Conservation (phyloP, 2,797 vertebrate genomes). For the Adrianichthys oophorus region DNA sequence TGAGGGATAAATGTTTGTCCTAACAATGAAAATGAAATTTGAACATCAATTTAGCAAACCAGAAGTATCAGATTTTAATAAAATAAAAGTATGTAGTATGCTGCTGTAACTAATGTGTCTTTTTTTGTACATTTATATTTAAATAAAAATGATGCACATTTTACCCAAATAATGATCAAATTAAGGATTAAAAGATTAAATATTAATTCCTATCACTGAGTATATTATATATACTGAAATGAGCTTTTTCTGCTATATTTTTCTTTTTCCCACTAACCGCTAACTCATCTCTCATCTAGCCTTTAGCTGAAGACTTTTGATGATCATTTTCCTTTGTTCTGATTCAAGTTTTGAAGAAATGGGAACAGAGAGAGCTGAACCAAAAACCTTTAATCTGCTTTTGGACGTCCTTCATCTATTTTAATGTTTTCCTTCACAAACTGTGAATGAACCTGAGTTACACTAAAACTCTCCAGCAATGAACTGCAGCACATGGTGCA, state of each 20-base stretch:
- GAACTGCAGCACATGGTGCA: constrained; percentile 9
- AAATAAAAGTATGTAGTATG: background rate
- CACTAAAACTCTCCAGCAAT: background rate
- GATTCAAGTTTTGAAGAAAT: constrained; percentile 46
- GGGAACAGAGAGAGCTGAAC: constrained; percentile 30
- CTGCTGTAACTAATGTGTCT: background rate
- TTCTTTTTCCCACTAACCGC: constrained; percentile 15
- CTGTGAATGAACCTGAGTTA: constrained; percentile 23
- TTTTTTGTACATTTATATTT: background rate
- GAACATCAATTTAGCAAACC: constrained; percentile 13
- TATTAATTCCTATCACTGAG: background rate
- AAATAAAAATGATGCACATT: constrained; percentile 6
- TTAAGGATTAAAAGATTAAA: constrained; percentile 1
- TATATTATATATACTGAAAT: no score
- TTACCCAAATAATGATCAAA: constrained; percentile 14
- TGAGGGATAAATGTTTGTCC: background rate
- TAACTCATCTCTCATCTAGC: constrained; percentile 18
- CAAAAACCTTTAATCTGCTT: constrained; percentile 34
- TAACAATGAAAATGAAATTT: constrained; percentile 1
- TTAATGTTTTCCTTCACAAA: constrained; percentile 25
- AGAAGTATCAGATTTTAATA: background rate
- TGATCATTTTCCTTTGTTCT: constrained; percentile 23
- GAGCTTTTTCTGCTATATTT: background rate
- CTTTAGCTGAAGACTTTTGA: constrained; percentile 6
- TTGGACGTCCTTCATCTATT: constrained; percentile 30